Conservation (phyloP, 2,797 vertebrate genomes). For the Liasis olivaceus region DNA sequence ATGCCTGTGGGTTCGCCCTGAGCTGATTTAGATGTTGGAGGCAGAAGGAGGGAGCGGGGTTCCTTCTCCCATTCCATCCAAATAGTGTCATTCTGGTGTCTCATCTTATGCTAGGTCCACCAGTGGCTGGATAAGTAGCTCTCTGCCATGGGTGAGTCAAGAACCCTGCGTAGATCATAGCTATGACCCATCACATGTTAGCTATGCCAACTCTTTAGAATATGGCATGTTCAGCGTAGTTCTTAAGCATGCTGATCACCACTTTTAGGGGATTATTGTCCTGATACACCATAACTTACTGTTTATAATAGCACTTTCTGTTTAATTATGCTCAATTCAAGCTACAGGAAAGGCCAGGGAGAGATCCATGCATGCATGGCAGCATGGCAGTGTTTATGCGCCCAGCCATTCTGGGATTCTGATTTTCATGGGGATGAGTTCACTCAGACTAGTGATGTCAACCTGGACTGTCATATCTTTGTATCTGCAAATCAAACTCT, state of each 20-base stretch:
- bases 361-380: not conserved
- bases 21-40: conserved; percentile 2
- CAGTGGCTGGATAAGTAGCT: rapidly evolving
- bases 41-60: no score
- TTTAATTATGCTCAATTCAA: conserved; percentile 24
- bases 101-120: rapidly evolving
- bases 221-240: conserved; percentile 42
- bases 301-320: conserved; percentile 38
- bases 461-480: no score
- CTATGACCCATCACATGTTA: conserved; percentile 44
- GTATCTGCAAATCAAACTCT: not conserved
- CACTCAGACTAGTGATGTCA: not conserved
- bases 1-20: conserved; percentile 14
- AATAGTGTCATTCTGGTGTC: not conserved
- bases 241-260: conserved; percentile 57
- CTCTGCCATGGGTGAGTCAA: conserved; percentile 10
- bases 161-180: conserved; percentile 31
- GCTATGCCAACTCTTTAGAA: conserved; percentile 56
- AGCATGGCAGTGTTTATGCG: rapidly evolving
- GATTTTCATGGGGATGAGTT: not conserved
- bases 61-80: not conserved
- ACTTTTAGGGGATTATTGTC: conserved; percentile 62
- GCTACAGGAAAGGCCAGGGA: rapidly evolving
- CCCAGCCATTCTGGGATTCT: no score
- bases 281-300: conserved; percentile 57